Base-by-base conservation (phyloP, 2,113 vertebrate genomes). In the Ophiodon elongatus region DNA sequence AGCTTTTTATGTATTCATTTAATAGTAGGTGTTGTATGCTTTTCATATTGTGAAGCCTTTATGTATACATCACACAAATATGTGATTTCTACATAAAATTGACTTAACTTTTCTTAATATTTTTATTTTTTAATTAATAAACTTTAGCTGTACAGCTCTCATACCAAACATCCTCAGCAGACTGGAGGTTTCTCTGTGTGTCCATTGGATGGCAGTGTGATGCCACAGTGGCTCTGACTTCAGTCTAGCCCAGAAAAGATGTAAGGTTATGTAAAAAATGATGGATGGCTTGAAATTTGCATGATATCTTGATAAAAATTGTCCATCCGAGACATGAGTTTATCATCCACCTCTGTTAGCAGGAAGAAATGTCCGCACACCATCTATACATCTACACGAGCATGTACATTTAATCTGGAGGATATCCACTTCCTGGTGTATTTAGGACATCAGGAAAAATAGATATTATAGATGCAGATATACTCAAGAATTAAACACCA, bases 241-340 rank as follows among this genome's bases (percentile, higher is more conserved):
- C 23, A 83, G 25, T 47, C 79, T 23, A 14, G 68, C 59, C 15
- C 33, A 37, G 75, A 60, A 54, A 45, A 78, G n/a, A 79, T 64
- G 27, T 47, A 45, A 57, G 82, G 80, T 92, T 93, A 91, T 86
- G 85, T 93, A 89, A 91, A 65, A 91, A 88, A 80, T 88, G 91
- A 92, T 92, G 85, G 92, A 92, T 91, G 84, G 85, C 70, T 91
- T 79, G 76, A 91, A 89, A 94, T 90, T 74, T 93, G 81, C 88
- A 89, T 89, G 89, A 82, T 87, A 91, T 86, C 79, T 89, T 89
- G 91, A 92, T 91, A 89, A 87, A 57, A 91, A 92, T 82, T 72
- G 64, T 90, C 83, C 76, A 76, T 73, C 74, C n/a, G 41, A 80
- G 75, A 84, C 62, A 79, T 72, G 45, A 73, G 76, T 76, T 74